A percentile compares a stretch with the other conserved stretches of the same genome.
Conservation (phyloP, 2,888 invertebrate genomes). For the Lydus trimaculatus region DNA sequence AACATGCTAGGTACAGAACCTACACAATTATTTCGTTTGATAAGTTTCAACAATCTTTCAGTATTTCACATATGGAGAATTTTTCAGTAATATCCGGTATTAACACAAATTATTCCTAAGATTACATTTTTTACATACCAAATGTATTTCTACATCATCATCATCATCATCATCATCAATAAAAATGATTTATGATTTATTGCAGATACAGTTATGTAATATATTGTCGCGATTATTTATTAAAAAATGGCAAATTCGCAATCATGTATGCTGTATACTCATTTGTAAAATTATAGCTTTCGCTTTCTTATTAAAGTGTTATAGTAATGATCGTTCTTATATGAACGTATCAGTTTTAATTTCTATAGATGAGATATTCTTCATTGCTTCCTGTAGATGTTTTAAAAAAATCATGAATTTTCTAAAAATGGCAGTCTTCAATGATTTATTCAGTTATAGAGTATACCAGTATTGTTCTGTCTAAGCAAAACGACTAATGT, state of each 20-base stretch:
- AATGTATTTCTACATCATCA: background rate
- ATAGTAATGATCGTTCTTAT: background rate
- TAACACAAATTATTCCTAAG: background rate
- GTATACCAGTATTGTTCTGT: too few species aligned
- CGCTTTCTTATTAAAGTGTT: constrained; percentile 16
- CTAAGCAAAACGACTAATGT: too few species aligned
- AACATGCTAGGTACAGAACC: background rate
- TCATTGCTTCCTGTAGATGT: background rate
- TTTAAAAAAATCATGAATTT: background rate
- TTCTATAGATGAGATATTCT: background rate
- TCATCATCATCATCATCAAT: background rate
- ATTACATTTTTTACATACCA: background rate
- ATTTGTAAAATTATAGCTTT: constrained; percentile 28
- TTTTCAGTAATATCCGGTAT: background rate
- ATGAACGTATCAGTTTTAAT: background rate
- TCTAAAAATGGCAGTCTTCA: too few species aligned
- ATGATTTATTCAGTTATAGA: too few species aligned
- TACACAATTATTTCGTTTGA: constrained; percentile 3
- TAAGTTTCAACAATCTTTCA: background rate
- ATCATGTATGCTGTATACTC: constrained; percentile 19
- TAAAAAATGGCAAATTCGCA: constrained; percentile 15
- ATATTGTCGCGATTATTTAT: constrained; percentile 16
- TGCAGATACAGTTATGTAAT: constrained; percentile 5
- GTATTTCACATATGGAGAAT: background rate
- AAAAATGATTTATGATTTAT: constrained; percentile 9